Base-by-base conservation (phyloP, 1,140 invertebrate genomes). In the Drosophila repletoides region DNA sequence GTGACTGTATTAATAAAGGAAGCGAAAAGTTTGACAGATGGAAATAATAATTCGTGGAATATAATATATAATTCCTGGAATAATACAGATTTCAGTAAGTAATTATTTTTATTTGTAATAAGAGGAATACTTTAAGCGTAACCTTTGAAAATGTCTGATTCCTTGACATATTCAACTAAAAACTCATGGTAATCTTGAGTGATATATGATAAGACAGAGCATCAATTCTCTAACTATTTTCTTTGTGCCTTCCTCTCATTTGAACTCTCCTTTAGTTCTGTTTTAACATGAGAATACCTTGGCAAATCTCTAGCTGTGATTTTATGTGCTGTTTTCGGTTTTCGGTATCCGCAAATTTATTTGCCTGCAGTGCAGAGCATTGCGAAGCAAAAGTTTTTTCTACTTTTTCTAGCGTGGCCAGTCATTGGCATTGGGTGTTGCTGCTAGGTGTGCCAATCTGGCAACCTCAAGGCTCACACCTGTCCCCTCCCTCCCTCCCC, bases 271-370 rank as follows among this genome's bases (percentile, higher is more conserved):
- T n/a, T 12, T 3, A 4, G 14, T 17, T 12, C 10, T 10, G 45
- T 17, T 41, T 33, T 29, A 43, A 36, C 56, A 43, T 52, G 46
- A 29, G 24, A 56, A 64, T 71, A 76, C 76, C 72, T 81, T 84
- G 53, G 43, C 46, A 38, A 64, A 75, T 79, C 80, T 86, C 53
- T 68, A 66, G 55, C 80, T 79, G 80, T 86, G 77, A 83, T 84
- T 86, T 84, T 84, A 84, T 86, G 66, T 84, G 74, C 80, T 84
- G 75, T 80, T 79, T 84, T 83, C 65, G 75, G 80, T 86, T 86
- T 24, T 86, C 61, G 66, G 74, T 74, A 86, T 84, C 66, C 79
- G 66, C 58, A 84, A 84, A 84, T 84, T 84, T 84, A 84, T 84
- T 84, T 84, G 80, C 80, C 79, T 84, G 79, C 79, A 84, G 75